These are phyloP conservation scores for Anguilla anguilla DNA, from an alignment of 2,797 vertebrate species.

Conservation along the genomic window DNA sequence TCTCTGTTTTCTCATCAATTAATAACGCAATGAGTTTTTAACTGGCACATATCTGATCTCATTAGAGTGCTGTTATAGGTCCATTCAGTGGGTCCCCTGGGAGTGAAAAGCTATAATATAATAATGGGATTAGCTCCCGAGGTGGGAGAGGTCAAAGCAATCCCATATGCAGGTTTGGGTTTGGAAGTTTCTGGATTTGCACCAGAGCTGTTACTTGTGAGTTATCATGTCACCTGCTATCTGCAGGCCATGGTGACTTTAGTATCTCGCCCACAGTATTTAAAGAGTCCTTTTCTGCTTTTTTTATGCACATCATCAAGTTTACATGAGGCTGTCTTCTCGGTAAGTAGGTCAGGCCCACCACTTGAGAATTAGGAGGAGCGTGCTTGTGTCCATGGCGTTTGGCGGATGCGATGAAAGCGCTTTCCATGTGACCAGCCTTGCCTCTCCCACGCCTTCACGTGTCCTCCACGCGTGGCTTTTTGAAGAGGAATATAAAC, in stretches of 20 bases:
- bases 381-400: constrained; percentile 57
- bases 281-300: constrained; percentile 43
- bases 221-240: neutral
- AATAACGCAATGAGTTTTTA: constrained; percentile 3
- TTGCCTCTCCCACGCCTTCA: constrained; percentile 58
- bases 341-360: constrained; percentile 74
- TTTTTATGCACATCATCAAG: constrained; percentile 67
- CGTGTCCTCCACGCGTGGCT: constrained; percentile 26
- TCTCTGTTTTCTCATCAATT: constrained; percentile 15
- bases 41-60: neutral
- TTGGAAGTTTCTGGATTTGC: neutral
- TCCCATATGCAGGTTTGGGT: neutral
- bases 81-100: neutral
- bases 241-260: neutral
- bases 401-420: constrained; percentile 53
- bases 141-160: neutral
- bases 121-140: neutral
- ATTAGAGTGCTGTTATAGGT: neutral
- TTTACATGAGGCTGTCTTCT: constrained; percentile 73
- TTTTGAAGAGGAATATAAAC: constrained; percentile 73
- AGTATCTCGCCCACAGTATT: neutral
- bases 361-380: constrained; percentile 71
- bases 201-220: neutral
- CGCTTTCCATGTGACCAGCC: constrained; percentile 61
- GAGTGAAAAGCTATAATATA: neutral